Evolutionary conservation across 2,797 vertebrate species (phyloP).

Genomic region (Gastrophryne carolinensis): DNA sequence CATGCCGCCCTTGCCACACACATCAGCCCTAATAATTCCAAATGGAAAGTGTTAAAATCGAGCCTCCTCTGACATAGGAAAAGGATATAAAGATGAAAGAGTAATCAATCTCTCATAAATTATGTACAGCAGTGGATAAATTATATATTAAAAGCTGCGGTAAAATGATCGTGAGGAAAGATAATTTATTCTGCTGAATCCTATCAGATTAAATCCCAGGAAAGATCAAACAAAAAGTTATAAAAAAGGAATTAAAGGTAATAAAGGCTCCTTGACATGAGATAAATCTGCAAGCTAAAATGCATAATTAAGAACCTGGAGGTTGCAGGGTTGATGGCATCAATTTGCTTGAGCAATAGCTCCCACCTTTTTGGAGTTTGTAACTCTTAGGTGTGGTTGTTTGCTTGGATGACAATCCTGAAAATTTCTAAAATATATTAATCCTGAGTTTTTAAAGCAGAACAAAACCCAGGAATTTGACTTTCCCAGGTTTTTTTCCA

Average conservation of each 20-base stretch:
- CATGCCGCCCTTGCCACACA: slow-evolving; percentile 17
- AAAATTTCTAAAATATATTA: too few relatives aligned
- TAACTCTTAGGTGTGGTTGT: not conserved
- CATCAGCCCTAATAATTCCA: slow-evolving; percentile 15
- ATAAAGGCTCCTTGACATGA: slow-evolving; percentile 65
- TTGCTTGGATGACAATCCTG: not conserved
- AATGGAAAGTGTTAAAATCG: slow-evolving; percentile 59
- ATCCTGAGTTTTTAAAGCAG: too few relatives aligned
- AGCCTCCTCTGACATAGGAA: slow-evolving; percentile 58
- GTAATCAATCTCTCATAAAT: slow-evolving; percentile 74
- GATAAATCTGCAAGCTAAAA: slow-evolving; percentile 53
- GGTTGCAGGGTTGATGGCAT: slow-evolving; percentile 59
- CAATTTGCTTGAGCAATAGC: slow-evolving; percentile 48
- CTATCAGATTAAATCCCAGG: slow-evolving; percentile 68
- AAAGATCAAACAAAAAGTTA: slow-evolving; percentile 77
- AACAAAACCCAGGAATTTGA: too few relatives aligned
- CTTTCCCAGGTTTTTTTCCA: too few relatives aligned
- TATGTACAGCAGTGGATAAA: slow-evolving; percentile 65
- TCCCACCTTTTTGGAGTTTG: slow-evolving; percentile 44
- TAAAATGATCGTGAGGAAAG: slow-evolving; percentile 66
- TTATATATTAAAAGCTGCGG: slow-evolving; percentile 66
- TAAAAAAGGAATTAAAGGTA: slow-evolving; percentile 73
- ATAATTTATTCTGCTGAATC: slow-evolving; percentile 72
- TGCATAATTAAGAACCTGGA: slow-evolving; percentile 62
- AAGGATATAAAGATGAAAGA: slow-evolving; percentile 66